Evolutionary conservation across 92 coral and sea anemone genomes (phyloP), one percentile per base, ranked within the genome.

Genomic region (Siderastrea siderea): DNA sequence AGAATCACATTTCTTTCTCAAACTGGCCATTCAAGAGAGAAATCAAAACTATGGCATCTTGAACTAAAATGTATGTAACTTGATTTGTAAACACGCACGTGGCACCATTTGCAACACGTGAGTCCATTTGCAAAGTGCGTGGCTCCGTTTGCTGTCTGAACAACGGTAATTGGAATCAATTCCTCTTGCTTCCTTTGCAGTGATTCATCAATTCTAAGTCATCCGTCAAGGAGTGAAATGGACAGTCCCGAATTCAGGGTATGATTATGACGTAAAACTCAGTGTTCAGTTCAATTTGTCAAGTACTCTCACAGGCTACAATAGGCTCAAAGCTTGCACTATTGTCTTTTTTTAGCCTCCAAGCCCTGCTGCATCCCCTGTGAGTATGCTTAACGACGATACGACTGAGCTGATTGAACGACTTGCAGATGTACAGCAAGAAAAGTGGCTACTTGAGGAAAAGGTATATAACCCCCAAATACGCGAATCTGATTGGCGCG

Each of bases 351-450:
- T 77, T 45, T 78, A 97, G 98, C 98, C 96, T 2, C 95, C 95
- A 6, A 98, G 99, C 68, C 99, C 98, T 4, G 84, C 98, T 5
- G 77, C 96, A 1, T 96, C 98, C 61, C 80, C 92, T 43, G 85
- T 93, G 50, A 90, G 92, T 59, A 66, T 93, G 65, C 83, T 98
- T 11, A 96, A 87, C 82, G 99, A 98, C 58, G 99, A 98, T 75
- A 98, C 98, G 4, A 87, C 90, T 13, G 99, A 95, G 63, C 94
- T 97, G n/a, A 97, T 97, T 68, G 94, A 93, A 47, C 95, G 98
- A 44, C 91, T 98, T 65, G 99, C 98, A 3, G 99, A 96, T 63
- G 95, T 94, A 51, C 99, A 98, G 79, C 98, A 98, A 78, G 99
- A 94, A 49, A 98, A 98, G 87, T 98, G 99, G 98, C 93, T 87